Percentiles rank a stretch among this genome's conserved stretches.
Conservation (phyloP, 1,140 invertebrate genomes). For the Drosophila nigromelanica region DNA sequence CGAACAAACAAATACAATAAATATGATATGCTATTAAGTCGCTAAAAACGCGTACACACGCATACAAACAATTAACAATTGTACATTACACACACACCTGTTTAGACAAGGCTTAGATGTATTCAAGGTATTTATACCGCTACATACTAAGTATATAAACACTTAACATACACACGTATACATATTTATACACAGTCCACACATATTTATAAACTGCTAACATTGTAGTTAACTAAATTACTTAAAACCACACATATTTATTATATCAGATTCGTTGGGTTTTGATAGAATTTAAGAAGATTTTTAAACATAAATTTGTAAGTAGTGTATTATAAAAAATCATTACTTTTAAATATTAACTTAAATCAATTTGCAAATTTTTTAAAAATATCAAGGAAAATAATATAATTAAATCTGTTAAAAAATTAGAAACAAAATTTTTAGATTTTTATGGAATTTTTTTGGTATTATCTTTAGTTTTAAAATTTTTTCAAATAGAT, state of each 20-base stretch:
- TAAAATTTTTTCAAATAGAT: too few species aligned
- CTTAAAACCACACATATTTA: conserved; percentile 34
- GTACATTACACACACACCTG: conserved; percentile 6
- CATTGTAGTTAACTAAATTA: conserved; percentile 66
- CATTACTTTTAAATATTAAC: too few species aligned
- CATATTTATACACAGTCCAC: conserved; percentile 8
- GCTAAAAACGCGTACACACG: conserved; percentile 20
- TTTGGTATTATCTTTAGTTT: too few species aligned
- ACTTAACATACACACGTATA: conserved; percentile 14
- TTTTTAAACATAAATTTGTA: too few species aligned
- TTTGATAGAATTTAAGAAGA: too few species aligned
- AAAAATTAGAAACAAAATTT: too few species aligned
- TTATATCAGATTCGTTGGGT: background rate
- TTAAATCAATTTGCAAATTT: too few species aligned
- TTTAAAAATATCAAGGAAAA: too few species aligned
- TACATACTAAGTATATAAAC: conserved; percentile 20
- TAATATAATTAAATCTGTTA: too few species aligned
- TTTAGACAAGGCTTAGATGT: conserved; percentile 51
- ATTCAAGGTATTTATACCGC: conserved; percentile 35
- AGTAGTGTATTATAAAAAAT: too few species aligned
- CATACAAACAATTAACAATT: conserved; percentile 5
- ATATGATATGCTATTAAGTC: conserved; percentile 53
- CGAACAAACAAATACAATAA: conserved; percentile 26
- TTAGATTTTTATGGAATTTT: too few species aligned
- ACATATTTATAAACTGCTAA: conserved; percentile 31